Conservation (phyloP, 2,888 invertebrate genomes). For the Lithophane semibrunnea region DNA sequence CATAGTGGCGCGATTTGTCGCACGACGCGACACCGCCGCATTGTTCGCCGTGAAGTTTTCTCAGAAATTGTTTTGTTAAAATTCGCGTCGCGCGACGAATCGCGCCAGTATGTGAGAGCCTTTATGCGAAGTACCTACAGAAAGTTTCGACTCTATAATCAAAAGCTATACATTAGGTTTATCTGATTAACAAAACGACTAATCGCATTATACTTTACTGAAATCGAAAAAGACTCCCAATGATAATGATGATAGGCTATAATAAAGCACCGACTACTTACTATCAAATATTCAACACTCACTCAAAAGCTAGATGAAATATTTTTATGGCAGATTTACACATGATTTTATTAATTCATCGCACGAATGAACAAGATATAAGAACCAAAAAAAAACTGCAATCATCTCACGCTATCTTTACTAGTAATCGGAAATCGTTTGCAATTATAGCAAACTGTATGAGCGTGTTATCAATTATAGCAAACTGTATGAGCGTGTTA, state of each 20-base stretch:
- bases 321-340: slow-evolving; percentile 40
- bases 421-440: slow-evolving; percentile 64
- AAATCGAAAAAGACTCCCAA: background rate
- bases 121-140: background rate
- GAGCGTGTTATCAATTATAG: slow-evolving; percentile 56
- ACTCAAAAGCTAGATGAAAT: slow-evolving; percentile 25
- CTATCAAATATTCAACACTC: slow-evolving; percentile 22
- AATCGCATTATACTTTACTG: background rate
- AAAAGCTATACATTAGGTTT: slow-evolving; percentile 16
- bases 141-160: background rate
- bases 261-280: background rate
- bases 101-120: too few relatives aligned
- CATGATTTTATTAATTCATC: slow-evolving; percentile 50
- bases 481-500: slow-evolving; percentile 53
- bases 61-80: too few relatives aligned
- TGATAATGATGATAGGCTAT: slow-evolving; percentile 1
- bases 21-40: too few relatives aligned
- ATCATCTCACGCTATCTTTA: slow-evolving; percentile 64
- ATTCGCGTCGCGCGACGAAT: too few relatives aligned
- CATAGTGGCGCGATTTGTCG: too few relatives aligned
- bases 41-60: too few relatives aligned
- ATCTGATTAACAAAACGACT: slow-evolving; percentile 30
- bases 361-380: slow-evolving; percentile 55
- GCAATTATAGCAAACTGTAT: slow-evolving; percentile 59
- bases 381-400: slow-evolving; percentile 52